Conservation (phyloP, 2,888 invertebrate genomes). For the Cantharis lateralis region DNA sequence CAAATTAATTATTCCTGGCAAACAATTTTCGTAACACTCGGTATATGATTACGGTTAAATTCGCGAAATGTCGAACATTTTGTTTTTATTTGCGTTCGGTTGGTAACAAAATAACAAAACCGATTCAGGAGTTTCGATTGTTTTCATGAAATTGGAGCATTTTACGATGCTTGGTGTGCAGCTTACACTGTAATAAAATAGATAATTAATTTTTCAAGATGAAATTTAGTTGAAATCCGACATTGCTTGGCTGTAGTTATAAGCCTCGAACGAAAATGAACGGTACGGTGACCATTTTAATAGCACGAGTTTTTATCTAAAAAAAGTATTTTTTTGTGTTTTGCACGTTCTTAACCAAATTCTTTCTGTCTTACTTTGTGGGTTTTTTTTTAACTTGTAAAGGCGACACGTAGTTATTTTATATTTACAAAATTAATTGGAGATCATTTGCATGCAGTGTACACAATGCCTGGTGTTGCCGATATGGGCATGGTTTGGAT, state of each 20-base stretch:
- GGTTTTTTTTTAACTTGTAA: neutral
- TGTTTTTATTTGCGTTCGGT: neutral
- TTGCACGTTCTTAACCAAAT: neutral
- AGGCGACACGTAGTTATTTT: conserved; percentile 5
- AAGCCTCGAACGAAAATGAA: conserved; percentile 13
- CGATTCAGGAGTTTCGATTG: neutral
- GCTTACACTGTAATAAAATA: neutral
- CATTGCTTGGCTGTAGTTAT: conserved; percentile 4
- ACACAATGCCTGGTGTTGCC: conserved; percentile 61
- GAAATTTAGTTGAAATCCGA: conserved; percentile 19
- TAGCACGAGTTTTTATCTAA: neutral
- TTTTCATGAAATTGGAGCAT: neutral
- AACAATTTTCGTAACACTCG: neutral
- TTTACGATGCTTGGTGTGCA: neutral
- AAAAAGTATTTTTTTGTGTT: conserved; percentile 2
- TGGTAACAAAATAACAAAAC: neutral
- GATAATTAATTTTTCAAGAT: conserved; percentile 10
- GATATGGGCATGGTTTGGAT: conserved; percentile 73
- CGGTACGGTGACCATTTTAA: conserved; percentile 2
- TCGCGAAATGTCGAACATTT: neutral
- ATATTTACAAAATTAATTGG: conserved; percentile 1
- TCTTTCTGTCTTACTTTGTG: conserved; percentile 7
- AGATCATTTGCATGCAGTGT: conserved; percentile 41
- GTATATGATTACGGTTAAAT: neutral
- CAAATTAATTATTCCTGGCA: no score